Conservation (phyloP, 2,888 invertebrate genomes). For the Stenodera caucasica region DNA sequence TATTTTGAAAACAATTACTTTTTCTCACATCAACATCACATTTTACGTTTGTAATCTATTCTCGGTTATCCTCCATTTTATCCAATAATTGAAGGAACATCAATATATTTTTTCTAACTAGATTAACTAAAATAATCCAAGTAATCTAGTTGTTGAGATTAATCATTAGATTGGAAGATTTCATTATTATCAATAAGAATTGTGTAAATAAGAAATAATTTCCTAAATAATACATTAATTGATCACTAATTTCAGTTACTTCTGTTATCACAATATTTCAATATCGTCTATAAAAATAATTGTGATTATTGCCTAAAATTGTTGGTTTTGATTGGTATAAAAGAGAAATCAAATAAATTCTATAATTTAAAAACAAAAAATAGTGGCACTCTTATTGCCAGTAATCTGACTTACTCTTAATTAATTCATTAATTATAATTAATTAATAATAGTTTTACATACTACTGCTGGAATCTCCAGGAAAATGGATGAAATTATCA, state of each 20-base stretch:
- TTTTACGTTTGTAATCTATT: background rate
- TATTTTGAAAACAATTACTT: background rate
- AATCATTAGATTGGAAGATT: background rate
- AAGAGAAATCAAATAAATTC: background rate
- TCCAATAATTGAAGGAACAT: background rate
- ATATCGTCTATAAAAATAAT: background rate
- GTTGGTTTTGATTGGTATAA: background rate
- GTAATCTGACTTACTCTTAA: too few relatives aligned
- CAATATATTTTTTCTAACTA: too few relatives aligned
- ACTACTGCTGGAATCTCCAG: conserved; percentile 74
- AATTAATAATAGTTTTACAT: conserved; percentile 56
- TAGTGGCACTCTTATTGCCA: background rate
- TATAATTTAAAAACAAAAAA: background rate
- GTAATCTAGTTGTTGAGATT: too few relatives aligned
- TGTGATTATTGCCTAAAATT: background rate
- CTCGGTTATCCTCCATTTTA: background rate
- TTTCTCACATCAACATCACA: conserved; percentile 1
- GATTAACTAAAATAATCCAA: background rate
- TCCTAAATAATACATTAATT: background rate
- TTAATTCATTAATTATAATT: too few relatives aligned
- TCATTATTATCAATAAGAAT: background rate
- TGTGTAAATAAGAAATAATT: background rate
- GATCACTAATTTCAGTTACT: background rate
- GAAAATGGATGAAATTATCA: conserved; percentile 77
- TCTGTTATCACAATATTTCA: conserved; percentile 1